Evolutionary conservation across 2,113 vertebrate genomes (phyloP).

Genomic region (Mormyrus lacerda): DNA sequence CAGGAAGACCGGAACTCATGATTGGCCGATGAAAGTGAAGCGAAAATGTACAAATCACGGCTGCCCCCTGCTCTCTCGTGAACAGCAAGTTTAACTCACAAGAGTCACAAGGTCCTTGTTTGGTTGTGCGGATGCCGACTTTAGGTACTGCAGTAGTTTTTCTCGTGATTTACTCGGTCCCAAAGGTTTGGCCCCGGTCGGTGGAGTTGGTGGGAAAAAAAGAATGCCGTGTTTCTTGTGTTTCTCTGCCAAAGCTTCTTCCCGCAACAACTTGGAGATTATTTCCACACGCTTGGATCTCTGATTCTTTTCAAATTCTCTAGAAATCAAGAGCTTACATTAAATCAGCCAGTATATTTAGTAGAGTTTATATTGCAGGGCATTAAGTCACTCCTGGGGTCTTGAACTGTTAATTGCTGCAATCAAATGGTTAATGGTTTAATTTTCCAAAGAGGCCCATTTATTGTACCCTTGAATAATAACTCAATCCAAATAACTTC

Average conservation of each 20-base stretch:
- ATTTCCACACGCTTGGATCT: slow-evolving; percentile 67
- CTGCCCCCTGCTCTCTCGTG: background rate
- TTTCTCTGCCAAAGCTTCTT: slow-evolving; percentile 50
- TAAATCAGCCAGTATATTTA: background rate
- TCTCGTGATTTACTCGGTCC: slow-evolving; percentile 21
- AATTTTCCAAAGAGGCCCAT: background rate
- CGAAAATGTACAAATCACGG: background rate
- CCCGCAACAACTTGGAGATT: slow-evolving; percentile 61
- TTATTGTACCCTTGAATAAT: slow-evolving; percentile 26
- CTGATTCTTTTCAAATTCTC: slow-evolving; percentile 66
- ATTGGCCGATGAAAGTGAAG: background rate
- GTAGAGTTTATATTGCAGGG: background rate
- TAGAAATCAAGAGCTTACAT: slow-evolving; percentile 40
- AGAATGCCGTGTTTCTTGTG: slow-evolving; percentile 30
- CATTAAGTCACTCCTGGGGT: background rate
- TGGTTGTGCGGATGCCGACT: slow-evolving; percentile 26
- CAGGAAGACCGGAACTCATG: background rate
- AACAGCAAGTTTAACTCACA: slow-evolving; percentile 33
- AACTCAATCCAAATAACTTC: background rate
- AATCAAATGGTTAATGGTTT: background rate
- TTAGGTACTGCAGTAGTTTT: slow-evolving; percentile 48
- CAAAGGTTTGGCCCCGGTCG: background rate
- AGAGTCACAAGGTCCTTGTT: slow-evolving; percentile 10
- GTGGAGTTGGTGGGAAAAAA: slow-evolving; percentile 20
- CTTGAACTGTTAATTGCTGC: background rate